Conservation (phyloP, 2,113 vertebrate species). For the Oxyura jamaicensis region DNA sequence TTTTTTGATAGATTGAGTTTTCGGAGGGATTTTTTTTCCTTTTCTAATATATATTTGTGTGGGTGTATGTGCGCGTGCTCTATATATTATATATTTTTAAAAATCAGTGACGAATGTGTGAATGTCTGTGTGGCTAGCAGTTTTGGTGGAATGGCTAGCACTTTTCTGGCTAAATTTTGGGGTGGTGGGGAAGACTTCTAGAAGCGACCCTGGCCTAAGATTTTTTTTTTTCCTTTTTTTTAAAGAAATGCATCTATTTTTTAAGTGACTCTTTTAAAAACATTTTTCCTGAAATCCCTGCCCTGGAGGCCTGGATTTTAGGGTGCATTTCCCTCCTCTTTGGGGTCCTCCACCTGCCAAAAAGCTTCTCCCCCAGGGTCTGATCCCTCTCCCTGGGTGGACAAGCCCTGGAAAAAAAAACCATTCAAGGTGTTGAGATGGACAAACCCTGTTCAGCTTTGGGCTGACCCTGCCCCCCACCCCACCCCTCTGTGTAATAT, state of each 20-base stretch:
- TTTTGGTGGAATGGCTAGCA: background rate
- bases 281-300: background rate
- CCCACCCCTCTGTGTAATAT: background rate
- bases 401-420: background rate
- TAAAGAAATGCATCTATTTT: background rate
- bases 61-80: conserved; percentile 18
- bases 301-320: conserved; percentile 19
- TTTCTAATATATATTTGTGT: conserved; percentile 67
- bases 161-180: background rate
- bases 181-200: background rate
- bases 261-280: background rate
- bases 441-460: background rate
- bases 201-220: background rate
- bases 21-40: conserved; percentile 31
- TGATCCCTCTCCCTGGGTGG: accelerated
- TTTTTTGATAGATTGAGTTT: background rate
- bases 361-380: background rate
- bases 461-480: accelerated
- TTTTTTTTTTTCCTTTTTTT: background rate
- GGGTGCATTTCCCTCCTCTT: background rate
- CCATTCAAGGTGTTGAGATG: background rate
- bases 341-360: background rate
- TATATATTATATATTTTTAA: conserved; percentile 65
- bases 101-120: conserved; percentile 40
- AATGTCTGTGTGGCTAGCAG: conserved; percentile 12